phyloP scores from a whole-genome alignment of 1,140 invertebrate genomes.

The Gryllus bimaculatus region DNA sequence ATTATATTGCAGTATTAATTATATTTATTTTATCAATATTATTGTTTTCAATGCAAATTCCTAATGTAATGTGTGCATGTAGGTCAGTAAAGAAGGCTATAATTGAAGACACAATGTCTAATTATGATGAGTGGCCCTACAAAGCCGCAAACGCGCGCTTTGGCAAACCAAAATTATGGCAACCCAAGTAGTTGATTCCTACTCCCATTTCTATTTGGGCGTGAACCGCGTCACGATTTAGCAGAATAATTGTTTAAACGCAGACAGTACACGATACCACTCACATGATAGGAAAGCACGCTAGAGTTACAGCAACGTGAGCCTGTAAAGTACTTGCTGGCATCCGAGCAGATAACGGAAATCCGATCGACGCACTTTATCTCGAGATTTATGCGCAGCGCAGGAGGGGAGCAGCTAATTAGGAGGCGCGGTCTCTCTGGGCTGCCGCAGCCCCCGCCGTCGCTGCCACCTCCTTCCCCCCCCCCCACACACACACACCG shows the following conservation, averaged over 20 bases:
- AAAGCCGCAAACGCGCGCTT: too few relatives aligned
- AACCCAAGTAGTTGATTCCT: not conserved
- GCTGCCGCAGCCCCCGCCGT: not conserved
- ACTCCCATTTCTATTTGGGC: not conserved
- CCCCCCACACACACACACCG: too few relatives aligned
- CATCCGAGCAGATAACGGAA: not conserved
- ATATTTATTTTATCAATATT: too few relatives aligned
- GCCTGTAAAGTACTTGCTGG: not conserved
- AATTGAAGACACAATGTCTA: too few relatives aligned
- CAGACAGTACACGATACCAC: not conserved
- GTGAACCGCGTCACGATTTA: not conserved
- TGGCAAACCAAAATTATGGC: not conserved
- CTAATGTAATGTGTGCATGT: too few relatives aligned
- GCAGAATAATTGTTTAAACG: not conserved
- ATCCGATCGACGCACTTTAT: not conserved
- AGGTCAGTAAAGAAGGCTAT: too few relatives aligned
- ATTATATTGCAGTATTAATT: too few relatives aligned
- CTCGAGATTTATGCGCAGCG: not conserved
- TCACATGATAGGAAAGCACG: not conserved
- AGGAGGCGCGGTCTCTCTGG: not conserved
- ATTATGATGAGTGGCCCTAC: too few relatives aligned
- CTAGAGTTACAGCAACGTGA: not conserved
- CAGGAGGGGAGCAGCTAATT: not conserved
- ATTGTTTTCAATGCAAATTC: too few relatives aligned
- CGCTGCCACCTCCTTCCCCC: not conserved